Evolutionary conservation across 2,113 vertebrate species (phyloP), one percentile per base, ranked within the genome.

Genomic region (Mixornis gularis): DNA sequence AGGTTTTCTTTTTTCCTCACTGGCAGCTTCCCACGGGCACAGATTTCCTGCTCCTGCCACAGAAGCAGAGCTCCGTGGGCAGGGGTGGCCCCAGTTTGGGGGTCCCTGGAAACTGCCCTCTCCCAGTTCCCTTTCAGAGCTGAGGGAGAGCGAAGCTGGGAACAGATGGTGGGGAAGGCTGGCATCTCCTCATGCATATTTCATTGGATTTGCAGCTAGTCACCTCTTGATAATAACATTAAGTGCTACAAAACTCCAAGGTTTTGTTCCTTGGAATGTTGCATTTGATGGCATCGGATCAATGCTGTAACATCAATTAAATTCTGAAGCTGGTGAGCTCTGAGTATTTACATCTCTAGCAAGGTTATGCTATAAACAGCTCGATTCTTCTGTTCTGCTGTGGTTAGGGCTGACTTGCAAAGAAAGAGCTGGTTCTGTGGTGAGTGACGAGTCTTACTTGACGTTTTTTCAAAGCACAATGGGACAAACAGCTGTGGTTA

Each of bases 141-240:
- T 27, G 65, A 71, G 89, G 90, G 60, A 87, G 66, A 90, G 65
- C 5, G 7, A 83, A 85, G 79, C 77, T 52, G 82, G 87, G 87
- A 94, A 89, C 94, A 95, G 93, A 90, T 92, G 91, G 83, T 25
- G 64, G 91, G 90, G 90, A 90, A 79, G 62, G 86, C 69, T 95
- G 83, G 83, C 85, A 88, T 87, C 85, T 93, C 92, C 90, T 83
- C 90, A 89, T 88, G 90, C 86, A 91, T 55, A 78, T 92, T 96
- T 55, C 83, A 66, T 84, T 80, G 87, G 73, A 69, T 95, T 91
- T 93, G 77, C 92, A 91, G 82, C 79, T 82, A 92, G 87, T 78
- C 73, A 49, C 74, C 87, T 85, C 86, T 79, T 41, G 59, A 43
- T 90, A 87, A 90, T 80, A 85, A 88, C 80, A 62, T 71, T 85